Conservation (phyloP, 2,888 invertebrate species). For the Chrysotoxum bicinctum region DNA sequence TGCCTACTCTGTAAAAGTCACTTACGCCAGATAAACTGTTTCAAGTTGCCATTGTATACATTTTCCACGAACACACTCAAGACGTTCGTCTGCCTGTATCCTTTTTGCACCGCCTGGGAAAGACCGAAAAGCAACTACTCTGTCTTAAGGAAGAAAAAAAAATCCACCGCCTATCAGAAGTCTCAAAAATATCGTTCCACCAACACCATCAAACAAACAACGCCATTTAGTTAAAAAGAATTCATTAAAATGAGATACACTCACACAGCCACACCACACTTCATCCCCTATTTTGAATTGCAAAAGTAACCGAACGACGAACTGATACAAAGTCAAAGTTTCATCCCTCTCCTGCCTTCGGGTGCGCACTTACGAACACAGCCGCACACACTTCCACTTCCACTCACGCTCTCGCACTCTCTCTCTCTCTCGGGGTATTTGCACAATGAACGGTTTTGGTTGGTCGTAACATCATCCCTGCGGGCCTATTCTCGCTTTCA, state of each 20-base stretch:
- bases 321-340: conserved; percentile 69
- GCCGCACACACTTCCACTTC: conserved; percentile 9
- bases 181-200: conserved; percentile 32
- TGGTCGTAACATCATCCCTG: conserved; percentile 51
- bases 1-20: conserved; percentile 61
- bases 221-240: conserved; percentile 61
- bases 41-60: conserved; percentile 66
- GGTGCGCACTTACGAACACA: conserved; percentile 53
- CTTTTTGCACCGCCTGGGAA: conserved; percentile 45
- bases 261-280: conserved; percentile 34
- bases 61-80: conserved; percentile 39
- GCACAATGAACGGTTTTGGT: conserved; percentile 63
- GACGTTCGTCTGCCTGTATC: conserved; percentile 37
- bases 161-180: conserved; percentile 65
- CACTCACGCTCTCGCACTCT: not conserved
- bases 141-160: conserved; percentile 3
- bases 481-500: conserved; percentile 27
- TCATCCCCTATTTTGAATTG: conserved; percentile 67
- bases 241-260: conserved; percentile 39
- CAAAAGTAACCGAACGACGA: conserved; percentile 65
- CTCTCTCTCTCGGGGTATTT: not conserved
- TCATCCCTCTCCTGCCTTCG: conserved; percentile 69
- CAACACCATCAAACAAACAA: conserved; percentile 36
- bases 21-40: conserved; percentile 70
- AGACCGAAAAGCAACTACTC: conserved; percentile 44